phyloP scores from a whole-genome alignment of 2,888 invertebrate genomes.

The Synanthedon myopaeformis region DNA sequence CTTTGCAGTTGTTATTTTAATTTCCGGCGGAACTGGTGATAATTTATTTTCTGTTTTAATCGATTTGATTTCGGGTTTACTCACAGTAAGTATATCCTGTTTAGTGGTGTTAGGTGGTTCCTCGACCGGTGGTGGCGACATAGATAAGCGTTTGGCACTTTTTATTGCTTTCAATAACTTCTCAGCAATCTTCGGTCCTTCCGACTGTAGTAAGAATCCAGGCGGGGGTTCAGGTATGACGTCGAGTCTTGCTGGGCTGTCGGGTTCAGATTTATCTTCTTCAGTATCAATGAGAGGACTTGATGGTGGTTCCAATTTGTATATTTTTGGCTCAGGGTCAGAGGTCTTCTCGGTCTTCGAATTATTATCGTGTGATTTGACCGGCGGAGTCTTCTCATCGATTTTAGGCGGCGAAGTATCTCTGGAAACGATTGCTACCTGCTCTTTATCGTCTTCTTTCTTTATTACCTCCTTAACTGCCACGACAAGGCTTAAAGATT shows the following conservation, averaged over 20 bases:
- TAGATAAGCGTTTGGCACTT: slow-evolving; percentile 65
- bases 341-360: slow-evolving; percentile 28
- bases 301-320: slow-evolving; percentile 41
- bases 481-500: not conserved
- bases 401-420: slow-evolving; percentile 10
- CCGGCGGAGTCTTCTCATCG: slow-evolving; percentile 15
- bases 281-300: slow-evolving; percentile 60
- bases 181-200: slow-evolving; percentile 73
- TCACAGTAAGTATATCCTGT: slow-evolving; percentile 29
- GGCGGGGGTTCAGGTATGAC: slow-evolving; percentile 63
- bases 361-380: slow-evolving; percentile 18
- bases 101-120: slow-evolving; percentile 40
- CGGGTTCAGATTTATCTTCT: slow-evolving; percentile 63
- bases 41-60: slow-evolving; percentile 15
- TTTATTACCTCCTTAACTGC: not conserved
- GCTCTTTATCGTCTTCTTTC: slow-evolving; percentile 8
- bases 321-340: slow-evolving; percentile 25
- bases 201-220: slow-evolving; percentile 55
- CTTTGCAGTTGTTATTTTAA: slow-evolving; percentile 23
- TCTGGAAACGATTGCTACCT: slow-evolving; percentile 19
- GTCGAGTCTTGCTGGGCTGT: slow-evolving; percentile 59
- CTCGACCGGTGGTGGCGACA: slow-evolving; percentile 53
- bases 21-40: slow-evolving; percentile 19
- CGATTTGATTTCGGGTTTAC: slow-evolving; percentile 16
- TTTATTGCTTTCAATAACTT: slow-evolving; percentile 72